Conservation (phyloP, 2,113 vertebrate genomes). For the Sardina pilchardus region DNA sequence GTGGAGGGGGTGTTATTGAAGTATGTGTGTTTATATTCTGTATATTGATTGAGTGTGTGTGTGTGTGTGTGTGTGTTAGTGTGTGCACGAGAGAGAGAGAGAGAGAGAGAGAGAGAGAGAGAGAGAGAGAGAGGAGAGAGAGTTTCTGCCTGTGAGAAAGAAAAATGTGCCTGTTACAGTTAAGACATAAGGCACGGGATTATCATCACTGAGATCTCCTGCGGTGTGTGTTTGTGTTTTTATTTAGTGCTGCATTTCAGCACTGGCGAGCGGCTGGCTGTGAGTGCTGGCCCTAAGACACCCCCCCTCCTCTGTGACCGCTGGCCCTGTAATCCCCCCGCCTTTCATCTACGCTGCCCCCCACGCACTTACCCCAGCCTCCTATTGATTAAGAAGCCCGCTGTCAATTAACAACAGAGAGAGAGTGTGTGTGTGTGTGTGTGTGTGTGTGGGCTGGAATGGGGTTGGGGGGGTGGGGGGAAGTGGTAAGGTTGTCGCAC, state of each 20-base stretch:
- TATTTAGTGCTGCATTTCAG: neutral
- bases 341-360: neutral
- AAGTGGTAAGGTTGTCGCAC: neutral
- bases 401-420: neutral
- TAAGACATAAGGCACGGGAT: neutral
- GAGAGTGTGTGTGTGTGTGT: neutral
- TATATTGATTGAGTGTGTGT: too few species aligned
- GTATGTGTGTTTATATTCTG: neutral
- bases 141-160: neutral
- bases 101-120: too few species aligned
- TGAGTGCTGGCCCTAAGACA: neutral
- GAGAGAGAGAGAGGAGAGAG: too few species aligned
- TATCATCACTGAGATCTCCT: neutral
- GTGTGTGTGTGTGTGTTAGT: too few species aligned
- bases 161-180: too few species aligned
- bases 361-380: neutral
- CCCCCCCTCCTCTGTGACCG: neutral
- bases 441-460: slow-evolving; percentile 31
- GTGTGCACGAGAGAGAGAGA: too few species aligned
- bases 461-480: slow-evolving; percentile 47
- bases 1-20: too few species aligned
- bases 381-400: neutral
- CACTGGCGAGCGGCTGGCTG: neutral
- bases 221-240: neutral
- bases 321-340: neutral